Evolutionary conservation across 2,888 invertebrate species (phyloP), one percentile per base, ranked within the genome.

Genomic region (Pollenia angustigena): DNA sequence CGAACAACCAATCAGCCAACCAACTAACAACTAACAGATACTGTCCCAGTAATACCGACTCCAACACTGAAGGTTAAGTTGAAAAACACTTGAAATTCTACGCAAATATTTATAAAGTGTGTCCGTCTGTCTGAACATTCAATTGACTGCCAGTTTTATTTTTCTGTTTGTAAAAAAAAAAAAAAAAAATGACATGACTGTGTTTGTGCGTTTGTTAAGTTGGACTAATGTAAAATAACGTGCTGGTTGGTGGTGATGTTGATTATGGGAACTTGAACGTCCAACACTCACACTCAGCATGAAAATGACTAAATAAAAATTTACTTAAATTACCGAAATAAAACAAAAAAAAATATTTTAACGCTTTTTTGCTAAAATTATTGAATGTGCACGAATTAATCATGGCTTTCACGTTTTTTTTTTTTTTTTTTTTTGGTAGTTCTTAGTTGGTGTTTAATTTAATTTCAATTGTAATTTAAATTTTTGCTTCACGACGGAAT

Each of bases 61-160:
- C 48, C 78, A 62, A 69, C 72, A 68, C 14, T 78, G 84, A 87
- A 87, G 87, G 87, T 87, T 87, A 87, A 78, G 81, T 87, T 84
- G 72, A 87, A 32, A 32, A 76, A 74, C 87, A 87, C 78, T 87
- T 87, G 76, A 87, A 84, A 87, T 87, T 87, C 84, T 84, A 87
- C 68, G 84, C 84, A 87, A 87, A 87, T 84, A 82, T 76, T 82
- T 69, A 69, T 69, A 69, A 76, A 48, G 48, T 40, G 56, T 50
- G 10, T 50, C 3, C 48, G 64, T 18, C 54, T 52, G 54, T 71
- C 54, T 44, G 64, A 23, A 56, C 42, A 40, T 64, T 10, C 64
- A 66, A 66, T 78, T 74, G 72, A 56, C 64, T 64, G 50, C 16
- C 69, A 69, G 62, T 40, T 66, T 32, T 56, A 40, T 72, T 32